Evolutionary conservation across 2,797 vertebrate species (phyloP).

Genomic region (Cyprinodon diabolis): DNA sequence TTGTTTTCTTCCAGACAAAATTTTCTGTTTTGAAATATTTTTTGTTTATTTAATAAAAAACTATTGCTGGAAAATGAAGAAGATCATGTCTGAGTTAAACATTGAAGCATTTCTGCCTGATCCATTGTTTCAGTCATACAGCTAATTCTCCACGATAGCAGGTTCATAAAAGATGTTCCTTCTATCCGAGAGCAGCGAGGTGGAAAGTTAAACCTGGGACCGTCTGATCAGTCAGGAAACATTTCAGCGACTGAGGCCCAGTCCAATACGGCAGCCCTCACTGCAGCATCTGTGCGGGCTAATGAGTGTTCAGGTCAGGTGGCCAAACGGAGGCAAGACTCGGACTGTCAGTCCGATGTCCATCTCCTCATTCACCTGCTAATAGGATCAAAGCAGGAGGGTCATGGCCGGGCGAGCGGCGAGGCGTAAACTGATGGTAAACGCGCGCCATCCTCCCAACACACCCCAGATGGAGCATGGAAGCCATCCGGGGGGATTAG

Average conservation of each 20-base stretch:
- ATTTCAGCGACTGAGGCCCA: slow-evolving; percentile 16
- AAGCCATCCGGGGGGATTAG: slow-evolving; percentile 69
- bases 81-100: not conserved
- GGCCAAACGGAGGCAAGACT: slow-evolving; percentile 48
- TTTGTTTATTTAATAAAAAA: not conserved
- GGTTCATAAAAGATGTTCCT: not conserved
- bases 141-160: not conserved
- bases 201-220: slow-evolving; percentile 4
- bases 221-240: slow-evolving; percentile 14
- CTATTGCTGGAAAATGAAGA: not conserved
- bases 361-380: slow-evolving; percentile 73
- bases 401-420: slow-evolving; percentile 59
- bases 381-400: slow-evolving; percentile 81
- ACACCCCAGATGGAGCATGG: slow-evolving; percentile 63
- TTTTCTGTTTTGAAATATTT: not conserved
- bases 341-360: slow-evolving; percentile 74
- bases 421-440: slow-evolving; percentile 64
- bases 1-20: not conserved
- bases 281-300: slow-evolving; percentile 59
- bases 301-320: slow-evolving; percentile 59
- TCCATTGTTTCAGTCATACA: not conserved
- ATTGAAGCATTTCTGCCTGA: not conserved
- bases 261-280: slow-evolving; percentile 42
- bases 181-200: not conserved
- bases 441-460: slow-evolving; percentile 70